Base-by-base conservation (phyloP, 2,888 invertebrate species). In the Calliphora vomitoria region DNA sequence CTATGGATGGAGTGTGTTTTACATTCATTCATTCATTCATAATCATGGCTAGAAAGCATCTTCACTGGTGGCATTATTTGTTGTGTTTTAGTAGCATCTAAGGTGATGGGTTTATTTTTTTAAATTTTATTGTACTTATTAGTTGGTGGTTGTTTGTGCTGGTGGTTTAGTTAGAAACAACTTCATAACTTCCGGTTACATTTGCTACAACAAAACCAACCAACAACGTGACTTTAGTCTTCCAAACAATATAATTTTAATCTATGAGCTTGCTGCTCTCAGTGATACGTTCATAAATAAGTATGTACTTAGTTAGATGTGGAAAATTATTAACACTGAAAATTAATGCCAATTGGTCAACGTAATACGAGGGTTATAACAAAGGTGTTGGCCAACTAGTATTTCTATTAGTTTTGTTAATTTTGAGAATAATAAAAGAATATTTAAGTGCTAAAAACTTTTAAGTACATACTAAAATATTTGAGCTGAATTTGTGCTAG, bases 161-260 rank as follows among this genome's bases (percentile, higher is more conserved):
- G 18, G n/a, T 75, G 35, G 47, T 75, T 75, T 31, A 31, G 31
- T 75, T 31, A 44, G 60, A 47, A 31, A 62, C 71, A 72, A 47
- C 47, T 68, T 53, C 38, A 55, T 71, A 53, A 75, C 75, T 76
- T 76, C 64, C 76, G 76, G 64, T 35, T 64, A 53, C 50, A 64
- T 15, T 15, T 68, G 64, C 38, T 13, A 44, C 13, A 44, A 44
- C 13, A 44, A 13, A 44, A 44, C 44, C 44, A 20, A 41, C 41
- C 38, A 68, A 68, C 47, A 47, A 68, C 47, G 25, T 68, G 25
- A 13, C 41, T 41, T 38, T 11, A 41, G 10, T 20, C 5, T 66
- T 41, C 0, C 11, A 66, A 41, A 20, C 10, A 41, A 18, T 64
- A 64, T 64, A 18, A 20, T 18, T 44, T 66, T 66, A n/a, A n/a